Conservation (phyloP, 1,140 invertebrate genomes). For the Temnothorax curvispinosus region DNA sequence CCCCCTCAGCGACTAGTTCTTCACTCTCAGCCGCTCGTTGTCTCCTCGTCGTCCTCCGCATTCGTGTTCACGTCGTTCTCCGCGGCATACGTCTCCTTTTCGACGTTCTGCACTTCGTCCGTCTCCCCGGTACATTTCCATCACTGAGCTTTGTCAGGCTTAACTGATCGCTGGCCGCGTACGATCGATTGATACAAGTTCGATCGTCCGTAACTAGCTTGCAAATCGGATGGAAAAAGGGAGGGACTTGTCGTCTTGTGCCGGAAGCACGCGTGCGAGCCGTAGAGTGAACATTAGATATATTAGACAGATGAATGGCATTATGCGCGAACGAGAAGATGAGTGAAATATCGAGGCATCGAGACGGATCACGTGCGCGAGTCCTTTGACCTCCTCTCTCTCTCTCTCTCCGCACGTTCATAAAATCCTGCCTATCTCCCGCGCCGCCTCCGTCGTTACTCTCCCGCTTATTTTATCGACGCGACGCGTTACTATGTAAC, state of each 20-base stretch:
- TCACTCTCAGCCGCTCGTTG: slow-evolving; percentile 39
- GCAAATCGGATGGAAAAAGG: slow-evolving; percentile 73
- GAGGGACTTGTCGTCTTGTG: slow-evolving; percentile 48
- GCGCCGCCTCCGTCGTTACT: not conserved
- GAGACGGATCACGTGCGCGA: slow-evolving; percentile 25
- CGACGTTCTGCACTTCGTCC: slow-evolving; percentile 58
- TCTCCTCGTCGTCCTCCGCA: slow-evolving; percentile 31
- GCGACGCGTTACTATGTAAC: slow-evolving; percentile 34
- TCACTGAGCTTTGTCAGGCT: slow-evolving; percentile 70
- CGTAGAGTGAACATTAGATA: slow-evolving; percentile 64
- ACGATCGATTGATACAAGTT: slow-evolving; percentile 80
- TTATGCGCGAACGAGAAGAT: slow-evolving; percentile 19
- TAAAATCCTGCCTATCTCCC: not conserved
- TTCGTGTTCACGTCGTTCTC: slow-evolving; percentile 39
- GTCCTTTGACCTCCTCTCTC: slow-evolving; percentile 48
- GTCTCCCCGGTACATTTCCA: slow-evolving; percentile 65
- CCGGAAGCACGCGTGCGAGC: slow-evolving; percentile 45
- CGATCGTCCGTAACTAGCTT: slow-evolving; percentile 76
- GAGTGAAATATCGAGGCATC: slow-evolving; percentile 4
- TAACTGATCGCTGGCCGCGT: slow-evolving; percentile 75
- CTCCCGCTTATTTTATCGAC: slow-evolving; percentile 16
- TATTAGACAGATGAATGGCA: slow-evolving; percentile 63
- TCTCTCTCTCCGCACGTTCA: not conserved
- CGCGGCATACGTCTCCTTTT: slow-evolving; percentile 11
- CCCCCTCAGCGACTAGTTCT: slow-evolving; percentile 9